Base-by-base conservation (phyloP, 2,888 invertebrate species). In the Himalopsyche anomala region DNA sequence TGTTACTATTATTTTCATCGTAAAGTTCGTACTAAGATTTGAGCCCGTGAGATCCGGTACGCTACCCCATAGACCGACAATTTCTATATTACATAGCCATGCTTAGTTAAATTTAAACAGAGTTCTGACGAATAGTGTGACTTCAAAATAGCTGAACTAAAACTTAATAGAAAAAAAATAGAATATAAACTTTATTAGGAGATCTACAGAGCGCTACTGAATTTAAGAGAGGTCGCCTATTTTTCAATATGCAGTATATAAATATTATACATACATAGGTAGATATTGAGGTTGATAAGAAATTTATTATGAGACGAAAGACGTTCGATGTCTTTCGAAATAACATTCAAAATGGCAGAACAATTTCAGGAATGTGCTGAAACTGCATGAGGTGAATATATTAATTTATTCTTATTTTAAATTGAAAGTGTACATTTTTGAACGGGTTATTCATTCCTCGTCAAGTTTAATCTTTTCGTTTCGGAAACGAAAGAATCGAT, bases 401-500 rank as follows among this genome's bases (percentile, higher is more conserved):
- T 19, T 62, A 62, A 62, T 62, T 62, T 62, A 62, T 62, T 62
- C 62, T n/a, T 19, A 19, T 28, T 62, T 62, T 62, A 28, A 62
- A 19, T 19, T 62, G 62, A 62, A 62, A 62, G 28, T 62, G 28
- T 9, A 62, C 62, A 62, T 62, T 62, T 62, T 19, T 19, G n/a
- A 62, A 62, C 28, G 8, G 2, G 11, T 11, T 62, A 28, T 4
- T 2, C 62, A 62, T 19, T 6, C 19, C 3, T 19, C n/a, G n/a
- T 62, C 62, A 62, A 62, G 15, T 5, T 15, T 5, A 51, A 51
- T 2, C 51, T 51, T 45, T n/a, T n/a, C n/a, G n/a, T n/a, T n/a
- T n/a, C n/a, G n/a, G n/a, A n/a, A n/a, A n/a, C n/a, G n/a, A n/a
- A n/a, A n/a, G n/a, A n/a, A n/a, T n/a, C n/a, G n/a, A n/a, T n/a